A percentile compares a stretch with the other conserved stretches of the same genome.
phyloP scores from a whole-genome alignment of 1,140 invertebrate genomes.

The Acromyrmex charruanus region DNA sequence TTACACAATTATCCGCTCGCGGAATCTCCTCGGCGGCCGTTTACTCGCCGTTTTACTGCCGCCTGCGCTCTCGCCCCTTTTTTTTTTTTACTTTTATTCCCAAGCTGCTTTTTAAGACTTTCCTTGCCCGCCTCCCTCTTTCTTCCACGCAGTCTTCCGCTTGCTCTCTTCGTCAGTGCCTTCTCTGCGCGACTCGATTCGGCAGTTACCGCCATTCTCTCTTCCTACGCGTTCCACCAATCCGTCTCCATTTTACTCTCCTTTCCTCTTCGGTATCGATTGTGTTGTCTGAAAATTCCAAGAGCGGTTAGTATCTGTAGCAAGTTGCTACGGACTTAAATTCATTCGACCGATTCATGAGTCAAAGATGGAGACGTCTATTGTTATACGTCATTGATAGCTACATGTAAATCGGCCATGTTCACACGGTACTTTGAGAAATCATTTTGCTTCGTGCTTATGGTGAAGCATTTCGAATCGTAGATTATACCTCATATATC shows the following conservation, averaged over 20 bases:
- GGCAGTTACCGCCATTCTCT: constrained; percentile 51
- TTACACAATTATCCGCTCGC: constrained; percentile 84
- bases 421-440: not conserved
- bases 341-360: not conserved
- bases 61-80: constrained; percentile 67
- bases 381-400: not conserved
- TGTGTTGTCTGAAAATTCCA: constrained; percentile 30
- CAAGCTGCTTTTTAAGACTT: constrained; percentile 66
- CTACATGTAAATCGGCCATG: constrained; percentile 15
- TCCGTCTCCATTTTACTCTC: constrained; percentile 45
- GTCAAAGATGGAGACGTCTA: not conserved
- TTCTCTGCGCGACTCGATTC: not conserved
- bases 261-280: constrained; percentile 38
- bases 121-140: constrained; percentile 64
- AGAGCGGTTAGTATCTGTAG: constrained; percentile 16
- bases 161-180: constrained; percentile 35
- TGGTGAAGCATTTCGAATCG: not conserved
- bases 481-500: not conserved
- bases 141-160: constrained; percentile 61
- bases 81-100: constrained; percentile 69
- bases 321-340: not conserved
- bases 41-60: constrained; percentile 81
- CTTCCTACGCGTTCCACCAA: constrained; percentile 40
- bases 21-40: constrained; percentile 79
- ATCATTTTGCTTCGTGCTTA: not conserved